Evolutionary conservation across 2,888 invertebrate species (phyloP), one percentile per base, ranked within the genome.

Genomic region (Endotricha flammealis): DNA sequence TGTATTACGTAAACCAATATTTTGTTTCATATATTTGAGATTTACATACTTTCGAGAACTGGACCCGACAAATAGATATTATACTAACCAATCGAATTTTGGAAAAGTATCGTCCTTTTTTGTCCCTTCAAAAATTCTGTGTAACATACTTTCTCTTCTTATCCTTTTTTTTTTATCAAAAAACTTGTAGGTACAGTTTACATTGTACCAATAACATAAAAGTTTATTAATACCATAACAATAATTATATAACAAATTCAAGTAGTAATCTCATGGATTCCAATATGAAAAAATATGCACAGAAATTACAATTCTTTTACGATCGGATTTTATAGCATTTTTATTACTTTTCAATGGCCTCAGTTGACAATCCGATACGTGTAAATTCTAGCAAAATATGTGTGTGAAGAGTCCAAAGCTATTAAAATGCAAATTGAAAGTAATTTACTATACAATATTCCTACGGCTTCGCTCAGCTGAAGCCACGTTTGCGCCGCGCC

Each of bases 321-420:
- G 85, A 82, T 57, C 64, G 44, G 53, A 64, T 63, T 81, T 83
- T 83, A 86, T 75, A 70, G 74, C 58, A 53, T 75, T 82, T 85
- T 83, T 83, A 86, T 80, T 65, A 57, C 46, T 73, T 77, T 74
- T 54, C 80, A 78, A 85, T 85, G 79, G 78, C 78, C 50, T 64
- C 54, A 57, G 66, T 68, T 78, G 82, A 81, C 79, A 81, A 80
- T 78, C 62, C 64, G 65, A 67, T 58, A 56, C 64, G 66, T 68
- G 73, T 81, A 79, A 81, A 78, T 69, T 80, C 78, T 85, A 85
- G 81, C 71, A 61, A 77, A 76, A 74, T 78, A 74, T 68, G 70
- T 59, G 57, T 68, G 64, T 62, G 62, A 68, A 65, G 65, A 65
- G 60, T 64, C 58, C 56, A 38, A 65, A 56, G 55, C 61, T 59